Evolutionary conservation across 2,888 invertebrate species (phyloP).

Genomic region (Sisyra terminalis): DNA sequence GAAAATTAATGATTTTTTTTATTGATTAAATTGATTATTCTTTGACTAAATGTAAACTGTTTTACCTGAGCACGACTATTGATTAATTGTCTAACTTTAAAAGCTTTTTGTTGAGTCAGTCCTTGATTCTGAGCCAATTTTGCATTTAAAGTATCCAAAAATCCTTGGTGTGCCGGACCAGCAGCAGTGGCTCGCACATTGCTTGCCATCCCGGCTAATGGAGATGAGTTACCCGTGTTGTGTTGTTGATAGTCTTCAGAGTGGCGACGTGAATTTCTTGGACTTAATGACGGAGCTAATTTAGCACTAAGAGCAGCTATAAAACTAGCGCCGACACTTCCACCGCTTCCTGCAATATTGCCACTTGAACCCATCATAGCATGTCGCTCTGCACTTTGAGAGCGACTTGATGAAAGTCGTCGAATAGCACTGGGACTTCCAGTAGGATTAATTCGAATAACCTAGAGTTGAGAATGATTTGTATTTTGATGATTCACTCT

Average conservation of each 20-base stretch:
- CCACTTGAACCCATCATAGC: conserved; percentile 16
- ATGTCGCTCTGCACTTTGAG: conserved; percentile 42
- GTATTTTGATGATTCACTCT: neutral
- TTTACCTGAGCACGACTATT: conserved; percentile 50
- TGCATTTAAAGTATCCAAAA: conserved; percentile 66
- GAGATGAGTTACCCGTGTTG: too few relatives aligned
- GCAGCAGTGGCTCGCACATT: conserved; percentile 9
- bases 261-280: conserved; percentile 34
- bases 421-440: conserved; percentile 34
- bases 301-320: conserved; percentile 59
- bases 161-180: conserved; percentile 35
- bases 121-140: conserved; percentile 49
- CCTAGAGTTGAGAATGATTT: conserved; percentile 8
- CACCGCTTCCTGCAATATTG: conserved; percentile 18
- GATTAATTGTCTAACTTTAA: conserved; percentile 54
- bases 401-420: conserved; percentile 30
- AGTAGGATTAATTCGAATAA: conserved; percentile 14
- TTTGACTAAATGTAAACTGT: too few relatives aligned
- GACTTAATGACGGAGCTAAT: conserved; percentile 42
- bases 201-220: too few relatives aligned
- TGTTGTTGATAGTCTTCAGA: conserved; percentile 22
- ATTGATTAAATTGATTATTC: too few relatives aligned
- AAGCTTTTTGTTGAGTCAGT: conserved; percentile 38
- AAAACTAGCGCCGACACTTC: conserved; percentile 39
- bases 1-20: neutral